Evolutionary conservation across 2,888 invertebrate species (phyloP).

Genomic region (Cybosia mesomella): DNA sequence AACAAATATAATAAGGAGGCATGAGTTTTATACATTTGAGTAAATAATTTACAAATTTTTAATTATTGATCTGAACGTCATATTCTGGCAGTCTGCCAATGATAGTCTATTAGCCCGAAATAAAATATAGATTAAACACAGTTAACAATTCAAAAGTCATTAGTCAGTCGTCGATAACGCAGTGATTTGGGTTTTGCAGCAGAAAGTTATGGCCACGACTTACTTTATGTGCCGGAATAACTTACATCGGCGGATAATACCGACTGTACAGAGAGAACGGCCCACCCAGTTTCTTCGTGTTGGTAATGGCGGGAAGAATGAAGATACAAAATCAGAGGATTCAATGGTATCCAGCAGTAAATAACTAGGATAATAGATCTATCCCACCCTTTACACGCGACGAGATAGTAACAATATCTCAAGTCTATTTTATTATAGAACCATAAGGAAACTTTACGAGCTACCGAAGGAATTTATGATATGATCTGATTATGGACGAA

Average conservation of each 20-base stretch:
- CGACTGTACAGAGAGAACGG: slow-evolving; percentile 1
- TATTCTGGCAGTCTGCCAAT: too few species aligned
- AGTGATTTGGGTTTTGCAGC: slow-evolving; percentile 9
- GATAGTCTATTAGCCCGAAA: not conserved
- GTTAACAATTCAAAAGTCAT: not conserved
- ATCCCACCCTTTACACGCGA: slow-evolving; percentile 1
- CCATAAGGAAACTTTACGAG: slow-evolving; percentile 11
- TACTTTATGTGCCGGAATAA: slow-evolving; percentile 19
- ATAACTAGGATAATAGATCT: slow-evolving; percentile 17
- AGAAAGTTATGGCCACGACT: slow-evolving; percentile 18
- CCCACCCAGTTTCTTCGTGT: slow-evolving; percentile 11
- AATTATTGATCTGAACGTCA: too few species aligned
- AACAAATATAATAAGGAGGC: too few species aligned
- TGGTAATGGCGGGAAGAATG: slow-evolving; percentile 13
- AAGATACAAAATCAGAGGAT: slow-evolving; percentile 14
- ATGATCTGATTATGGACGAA: slow-evolving; percentile 10
- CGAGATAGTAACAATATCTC: slow-evolving; percentile 12
- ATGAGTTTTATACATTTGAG: too few species aligned
- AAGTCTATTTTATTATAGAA: slow-evolving; percentile 13
- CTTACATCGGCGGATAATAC: slow-evolving; percentile 8
- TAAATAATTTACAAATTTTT: not conserved
- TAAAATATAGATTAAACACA: slow-evolving; percentile 5
- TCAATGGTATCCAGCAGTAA: slow-evolving; percentile 13
- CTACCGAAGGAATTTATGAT: slow-evolving; percentile 6
- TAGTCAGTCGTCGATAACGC: slow-evolving; percentile 9